Evolutionary conservation across 1,140 invertebrate species (phyloP), one percentile per base, ranked within the genome.

Genomic region (Diorhabda sublineata): DNA sequence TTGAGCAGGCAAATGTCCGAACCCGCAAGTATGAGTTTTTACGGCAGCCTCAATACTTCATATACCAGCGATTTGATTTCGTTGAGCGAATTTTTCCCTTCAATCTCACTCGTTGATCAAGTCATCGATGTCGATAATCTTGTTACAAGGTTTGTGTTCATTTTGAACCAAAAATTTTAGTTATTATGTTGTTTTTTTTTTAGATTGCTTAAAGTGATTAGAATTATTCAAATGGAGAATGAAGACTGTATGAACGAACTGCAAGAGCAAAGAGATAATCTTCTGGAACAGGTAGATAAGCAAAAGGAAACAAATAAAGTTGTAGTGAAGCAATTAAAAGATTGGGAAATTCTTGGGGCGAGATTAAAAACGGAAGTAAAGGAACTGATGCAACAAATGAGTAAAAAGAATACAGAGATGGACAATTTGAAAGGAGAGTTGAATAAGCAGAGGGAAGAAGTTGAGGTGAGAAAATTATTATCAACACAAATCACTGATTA

Each of bases 71-170:
- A 84, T 69, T 74, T 82, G 74, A 79, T 81, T 8, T 82, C 81
- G 79, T 64, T 81, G 76, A 71, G 79, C 70, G 75, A 76, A 57
- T 60, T 72, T 11, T 76, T 77, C 52, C 79, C 77, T 68, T 81
- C 83, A 8, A 79, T 83, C 69, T 81, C 84, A 4, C 82, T 91
- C 5, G 87, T 90, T 41, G 89, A 91, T 81, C 89, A 91, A 84
- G 88, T 91, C 4, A 90, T 91, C 67, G 87, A 90, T 9, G 88
- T 91, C 43, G 89, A 92, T 80, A 89, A 89, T 81, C 81, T 91
- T 9, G 85, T 92, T 4, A 90, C 89, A 1, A 90, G 89, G 63
- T 65, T 26, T 26, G 26, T 26, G 26, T 26, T 26, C 1, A 26
- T 26, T 26, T 26, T 26, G 26, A 52, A 3, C 6, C 6, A 8